Percentiles rank a stretch among this genome's conserved stretches.
Conservation (phyloP, 2,888 invertebrate genomes). For the Falcaria lacertinaria region DNA sequence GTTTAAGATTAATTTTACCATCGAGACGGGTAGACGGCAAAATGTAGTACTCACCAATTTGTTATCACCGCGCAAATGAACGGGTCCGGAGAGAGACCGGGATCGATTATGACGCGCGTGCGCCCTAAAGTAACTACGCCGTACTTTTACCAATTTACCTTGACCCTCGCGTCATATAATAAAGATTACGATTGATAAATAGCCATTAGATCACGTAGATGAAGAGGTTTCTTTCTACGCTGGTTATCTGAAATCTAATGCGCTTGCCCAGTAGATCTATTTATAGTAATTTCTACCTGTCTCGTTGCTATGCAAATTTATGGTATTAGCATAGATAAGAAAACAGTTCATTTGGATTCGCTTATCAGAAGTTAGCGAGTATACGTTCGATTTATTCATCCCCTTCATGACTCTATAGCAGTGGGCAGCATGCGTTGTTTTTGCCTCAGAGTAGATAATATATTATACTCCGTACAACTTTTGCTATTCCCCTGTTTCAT, state of each 20-base stretch:
- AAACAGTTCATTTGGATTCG: too few species aligned
- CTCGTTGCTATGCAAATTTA: background rate
- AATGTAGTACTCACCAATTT: slow-evolving; percentile 62
- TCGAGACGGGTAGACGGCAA: slow-evolving; percentile 30
- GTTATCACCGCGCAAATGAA: slow-evolving; percentile 55
- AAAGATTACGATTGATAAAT: background rate
- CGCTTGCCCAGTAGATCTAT: background rate
- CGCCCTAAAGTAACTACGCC: slow-evolving; percentile 43
- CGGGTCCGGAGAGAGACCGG: slow-evolving; percentile 12
- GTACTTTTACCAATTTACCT: slow-evolving; percentile 10
- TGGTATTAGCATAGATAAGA: too few species aligned
- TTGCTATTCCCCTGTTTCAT: too few species aligned
- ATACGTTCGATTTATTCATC: too few species aligned
- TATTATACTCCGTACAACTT: too few species aligned
- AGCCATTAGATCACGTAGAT: background rate
- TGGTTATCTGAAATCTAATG: background rate
- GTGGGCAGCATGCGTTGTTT: too few species aligned
- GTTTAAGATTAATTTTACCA: background rate
- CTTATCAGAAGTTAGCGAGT: too few species aligned
- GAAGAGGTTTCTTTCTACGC: background rate
- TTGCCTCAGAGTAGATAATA: too few species aligned
- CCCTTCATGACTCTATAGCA: too few species aligned
- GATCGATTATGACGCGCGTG: slow-evolving; percentile 59
- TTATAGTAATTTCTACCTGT: background rate
- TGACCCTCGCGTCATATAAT: slow-evolving; percentile 1